Evolutionary conservation across 2,888 invertebrate species (phyloP), one percentile per base, ranked within the genome.

Genomic region (Mycalesis mineus): DNA sequence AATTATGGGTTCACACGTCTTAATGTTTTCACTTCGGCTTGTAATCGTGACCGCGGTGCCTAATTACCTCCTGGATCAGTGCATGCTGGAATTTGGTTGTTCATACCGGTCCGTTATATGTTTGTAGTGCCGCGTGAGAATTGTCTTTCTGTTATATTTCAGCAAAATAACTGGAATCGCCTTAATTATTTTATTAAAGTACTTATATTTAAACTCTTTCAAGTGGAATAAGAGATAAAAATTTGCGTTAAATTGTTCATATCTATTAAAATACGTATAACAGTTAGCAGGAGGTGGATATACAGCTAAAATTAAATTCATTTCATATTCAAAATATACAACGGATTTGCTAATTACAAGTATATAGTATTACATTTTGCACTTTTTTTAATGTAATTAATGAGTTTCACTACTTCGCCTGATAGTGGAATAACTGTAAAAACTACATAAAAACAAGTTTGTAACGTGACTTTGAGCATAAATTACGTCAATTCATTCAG

Each of bases 1-100:
- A 86, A 88, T 88, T 82, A 86, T 82, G 78, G 86, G 87, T 83
- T 87, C 82, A 86, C 84, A 83, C 83, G 75, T 80, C 75, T 82
- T 52, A 80, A 84, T 85, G 79, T 87, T 88, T 87, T 86, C 81
- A 83, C 82, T 80, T 76, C 72, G 78, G 65, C 71, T 72, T 74
- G 79, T 79, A 79, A 80, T 85, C 84, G 84, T 86, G 87, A 82
- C 82, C 75, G 74, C 76, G 73, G 78, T 73, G 69, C 73, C 76
- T 79, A 82, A 80, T 78, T 74, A 75, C 75, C 69, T 73, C 67
- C 75, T 72, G 74, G 73, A 84, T 81, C 80, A 78, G 80, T 83
- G 79, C 80, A 84, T 78, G 77, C 74, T 75, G 74, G 82, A 84
- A 82, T 85, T 84, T 73, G 68, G 75, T 72, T 73, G 77, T 75